Percentiles rank a stretch among this genome's conserved stretches.
Evolutionary conservation across 2,113 vertebrate species (phyloP).

Genomic region (Perccottus glenii): DNA sequence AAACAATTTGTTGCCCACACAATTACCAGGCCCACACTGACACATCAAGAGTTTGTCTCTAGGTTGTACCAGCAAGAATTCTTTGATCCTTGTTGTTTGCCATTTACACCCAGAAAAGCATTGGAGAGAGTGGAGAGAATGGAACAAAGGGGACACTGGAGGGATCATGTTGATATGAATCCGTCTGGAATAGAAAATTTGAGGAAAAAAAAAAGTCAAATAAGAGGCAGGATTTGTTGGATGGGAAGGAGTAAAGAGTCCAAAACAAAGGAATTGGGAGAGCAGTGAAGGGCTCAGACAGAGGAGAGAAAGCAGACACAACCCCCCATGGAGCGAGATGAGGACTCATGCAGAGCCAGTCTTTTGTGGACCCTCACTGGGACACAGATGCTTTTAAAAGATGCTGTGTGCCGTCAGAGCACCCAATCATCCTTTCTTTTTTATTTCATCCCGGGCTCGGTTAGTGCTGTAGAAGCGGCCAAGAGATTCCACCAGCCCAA

Average conservation of each 20-base stretch:
- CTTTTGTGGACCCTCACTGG: slow-evolving; percentile 63
- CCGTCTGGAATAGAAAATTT: slow-evolving; percentile 41
- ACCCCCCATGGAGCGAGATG: slow-evolving; percentile 39
- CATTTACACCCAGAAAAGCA: slow-evolving; percentile 59
- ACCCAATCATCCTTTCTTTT: slow-evolving; percentile 50
- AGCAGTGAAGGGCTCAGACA: slow-evolving; percentile 23
- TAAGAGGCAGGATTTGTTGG: slow-evolving; percentile 35
- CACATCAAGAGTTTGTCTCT: slow-evolving; percentile 49
- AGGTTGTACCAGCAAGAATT: slow-evolving; percentile 46
- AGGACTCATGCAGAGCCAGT: slow-evolving; percentile 38
- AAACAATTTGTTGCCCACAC: slow-evolving; percentile 53
- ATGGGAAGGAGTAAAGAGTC: slow-evolving; percentile 11
- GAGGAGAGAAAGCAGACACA: slow-evolving; percentile 39
- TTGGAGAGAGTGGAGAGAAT: slow-evolving; percentile 25
- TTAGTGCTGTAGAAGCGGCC: slow-evolving; percentile 47
- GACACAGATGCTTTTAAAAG: slow-evolving; percentile 66
- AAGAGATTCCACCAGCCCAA: slow-evolving; percentile 51
- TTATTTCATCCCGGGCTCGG: slow-evolving; percentile 49
- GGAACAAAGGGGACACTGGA: slow-evolving; percentile 35
- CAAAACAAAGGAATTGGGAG: slow-evolving; percentile 27
- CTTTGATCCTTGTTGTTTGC: slow-evolving; percentile 60
- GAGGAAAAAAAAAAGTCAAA: slow-evolving; percentile 49
- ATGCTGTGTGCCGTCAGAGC: slow-evolving; percentile 44
- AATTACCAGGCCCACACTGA: slow-evolving; percentile 57
- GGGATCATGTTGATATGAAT: slow-evolving; percentile 47